phyloP scores from a whole-genome alignment of 1,140 invertebrate species.

The Pseudomyrmex cubaensis region DNA sequence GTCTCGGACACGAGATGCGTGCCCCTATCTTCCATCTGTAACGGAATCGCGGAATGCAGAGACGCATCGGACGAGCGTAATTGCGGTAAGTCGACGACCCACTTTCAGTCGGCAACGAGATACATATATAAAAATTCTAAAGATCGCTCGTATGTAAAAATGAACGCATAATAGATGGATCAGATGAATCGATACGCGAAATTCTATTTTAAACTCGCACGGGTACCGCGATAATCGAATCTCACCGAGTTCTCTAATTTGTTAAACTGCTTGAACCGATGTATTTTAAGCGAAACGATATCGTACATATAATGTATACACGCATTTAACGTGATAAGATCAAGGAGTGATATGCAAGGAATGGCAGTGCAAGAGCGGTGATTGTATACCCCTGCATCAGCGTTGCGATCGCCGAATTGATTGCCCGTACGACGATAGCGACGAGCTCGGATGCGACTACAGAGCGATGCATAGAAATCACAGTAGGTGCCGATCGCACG shows the following conservation, averaged over 20 bases:
- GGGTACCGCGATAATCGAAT: background rate
- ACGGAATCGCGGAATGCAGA: constrained; percentile 89
- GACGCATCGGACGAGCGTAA: constrained; percentile 91
- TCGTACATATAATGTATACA: constrained; percentile 26
- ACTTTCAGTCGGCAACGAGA: background rate
- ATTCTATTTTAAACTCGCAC: background rate
- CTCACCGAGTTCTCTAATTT: background rate
- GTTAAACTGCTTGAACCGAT: background rate
- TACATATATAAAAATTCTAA: background rate
- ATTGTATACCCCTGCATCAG: constrained; percentile 85
- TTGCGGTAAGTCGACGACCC: constrained; percentile 86
- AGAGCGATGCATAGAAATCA: constrained; percentile 41
- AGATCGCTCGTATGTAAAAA: background rate
- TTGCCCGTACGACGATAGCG: constrained; percentile 87
- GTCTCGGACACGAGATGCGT: constrained; percentile 85
- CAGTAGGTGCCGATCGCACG: constrained; percentile 75
- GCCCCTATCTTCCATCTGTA: constrained; percentile 85
- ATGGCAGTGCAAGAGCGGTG: constrained; percentile 88
- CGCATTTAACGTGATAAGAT: constrained; percentile 59
- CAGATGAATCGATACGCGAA: background rate
- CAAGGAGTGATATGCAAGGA: constrained; percentile 76
- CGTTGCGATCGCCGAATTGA: constrained; percentile 88
- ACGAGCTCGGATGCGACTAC: constrained; percentile 60
- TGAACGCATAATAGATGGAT: background rate
- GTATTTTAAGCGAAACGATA: constrained; percentile 4